phyloP scores from a whole-genome alignment of 2,113 vertebrate species.

The Sebastes fasciatus region DNA sequence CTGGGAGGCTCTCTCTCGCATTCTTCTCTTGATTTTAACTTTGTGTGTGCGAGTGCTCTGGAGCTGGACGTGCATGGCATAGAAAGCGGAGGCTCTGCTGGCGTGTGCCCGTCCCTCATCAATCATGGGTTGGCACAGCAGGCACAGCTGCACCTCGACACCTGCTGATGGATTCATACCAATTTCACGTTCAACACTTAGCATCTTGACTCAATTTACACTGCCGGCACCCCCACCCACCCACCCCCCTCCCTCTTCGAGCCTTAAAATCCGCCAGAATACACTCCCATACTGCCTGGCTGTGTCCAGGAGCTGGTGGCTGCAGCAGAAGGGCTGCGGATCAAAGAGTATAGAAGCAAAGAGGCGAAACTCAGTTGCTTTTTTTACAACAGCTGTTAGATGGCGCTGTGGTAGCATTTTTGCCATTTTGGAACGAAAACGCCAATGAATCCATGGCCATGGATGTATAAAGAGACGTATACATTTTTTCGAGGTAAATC shows the following conservation, averaged over 20 bases:
- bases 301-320: not conserved
- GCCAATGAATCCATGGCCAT: too few species aligned
- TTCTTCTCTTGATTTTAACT: not conserved
- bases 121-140: conserved; percentile 75
- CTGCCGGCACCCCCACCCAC: conserved; percentile 25
- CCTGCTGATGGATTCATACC: conserved; percentile 82
- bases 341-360: too few species aligned
- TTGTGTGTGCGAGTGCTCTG: not conserved
- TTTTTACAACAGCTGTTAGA: too few species aligned
- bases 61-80: conserved; percentile 41
- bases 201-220: conserved; percentile 79
- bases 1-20: not conserved
- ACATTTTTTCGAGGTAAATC: too few species aligned
- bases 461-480: too few species aligned
- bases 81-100: conserved; percentile 64
- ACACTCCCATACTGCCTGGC: conserved; percentile 10
- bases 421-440: too few species aligned
- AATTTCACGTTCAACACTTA: conserved; percentile 81
- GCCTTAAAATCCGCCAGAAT: conserved; percentile 33
- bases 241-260: not conserved
- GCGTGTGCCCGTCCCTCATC: conserved; percentile 72
- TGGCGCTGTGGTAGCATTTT: too few species aligned
- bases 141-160: conserved; percentile 76
- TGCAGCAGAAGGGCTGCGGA: not conserved
- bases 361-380: too few species aligned